Base-by-base conservation (phyloP, 2,888 invertebrate species). In the Apotomis capreana region DNA sequence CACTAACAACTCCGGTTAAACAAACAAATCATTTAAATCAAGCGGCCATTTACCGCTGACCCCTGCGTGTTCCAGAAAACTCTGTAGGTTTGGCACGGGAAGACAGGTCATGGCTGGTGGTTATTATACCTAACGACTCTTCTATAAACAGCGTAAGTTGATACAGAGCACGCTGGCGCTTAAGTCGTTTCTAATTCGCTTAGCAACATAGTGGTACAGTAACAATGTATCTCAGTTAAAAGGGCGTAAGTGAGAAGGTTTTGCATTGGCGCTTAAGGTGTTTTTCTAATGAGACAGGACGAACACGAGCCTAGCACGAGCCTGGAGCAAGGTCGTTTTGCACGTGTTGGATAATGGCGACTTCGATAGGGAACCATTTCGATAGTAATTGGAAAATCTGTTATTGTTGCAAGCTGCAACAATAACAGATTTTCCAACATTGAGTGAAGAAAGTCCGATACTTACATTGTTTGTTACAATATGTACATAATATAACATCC, bases 21-120 rank as follows among this genome's bases (percentile, higher is more conserved):
- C 62, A 57, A 61, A 68, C 67, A 68, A 68, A 62, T 67, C 61
- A 62, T 71, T 68, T 68, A 10, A 71, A 71, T 68, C 49, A 10
- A 4, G 8, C 51, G 13, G 12, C 67, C 62, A 71, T 13, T 51
- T 49, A 44, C 3, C 6, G 3, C 3, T 57, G 61, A 57, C 9
- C 67, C 44, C 6, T 36, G 36, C 8, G 5, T 4, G 8, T 15
- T 36, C 26, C 13, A 10, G 4, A 8, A 0, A 1, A 4, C 1
- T 5, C 26, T 12, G 51, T 36, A 26, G 13, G 10, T 4, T 9
- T 46, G 8, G 13, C 6, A 15, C n/a, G 10, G 3, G 8, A 49
- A 5, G 10, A 67, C 51, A 61, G 61, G 44, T 44, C 67, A 57
- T 5, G 5, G 12, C 12, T 44, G 12, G 2, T 68, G 62, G 71